phyloP scores from a whole-genome alignment of 2,113 vertebrate genomes.

The Thunnus maccoyii region DNA sequence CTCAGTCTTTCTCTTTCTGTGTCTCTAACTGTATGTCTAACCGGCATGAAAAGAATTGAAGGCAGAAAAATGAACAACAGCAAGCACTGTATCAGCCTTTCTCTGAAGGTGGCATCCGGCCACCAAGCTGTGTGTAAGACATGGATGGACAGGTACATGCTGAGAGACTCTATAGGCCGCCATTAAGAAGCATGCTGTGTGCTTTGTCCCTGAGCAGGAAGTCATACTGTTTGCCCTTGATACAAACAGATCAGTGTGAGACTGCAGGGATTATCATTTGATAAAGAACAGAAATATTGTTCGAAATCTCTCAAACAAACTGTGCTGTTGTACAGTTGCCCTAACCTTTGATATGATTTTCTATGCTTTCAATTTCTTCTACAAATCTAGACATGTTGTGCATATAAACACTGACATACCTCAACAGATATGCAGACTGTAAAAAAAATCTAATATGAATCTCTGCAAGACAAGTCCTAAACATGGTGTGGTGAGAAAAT shows the following conservation, averaged over 20 bases:
- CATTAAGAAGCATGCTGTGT: slow-evolving; percentile 55
- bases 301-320: slow-evolving; percentile 16
- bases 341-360: slow-evolving; percentile 11
- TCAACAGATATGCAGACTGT: background rate
- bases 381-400: slow-evolving; percentile 8
- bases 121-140: slow-evolving; percentile 63
- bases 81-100: slow-evolving; percentile 17
- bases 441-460: background rate
- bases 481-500: too few relatives aligned
- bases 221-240: slow-evolving; percentile 77
- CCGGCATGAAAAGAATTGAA: background rate
- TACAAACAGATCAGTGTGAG: slow-evolving; percentile 64
- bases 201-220: slow-evolving; percentile 66
- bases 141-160: slow-evolving; percentile 69
- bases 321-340: background rate
- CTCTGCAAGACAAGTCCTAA: background rate
- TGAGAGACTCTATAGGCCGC: slow-evolving; percentile 61
- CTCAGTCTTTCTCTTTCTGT: background rate
- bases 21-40: background rate
- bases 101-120: slow-evolving; percentile 55
- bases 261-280: slow-evolving; percentile 50
- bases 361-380: background rate
- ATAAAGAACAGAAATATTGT: slow-evolving; percentile 50
- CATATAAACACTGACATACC: background rate
- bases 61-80: slow-evolving; percentile 24